Evolutionary conservation across 2,888 invertebrate species (phyloP).

Genomic region (Cosmorhoe ocellata): DNA sequence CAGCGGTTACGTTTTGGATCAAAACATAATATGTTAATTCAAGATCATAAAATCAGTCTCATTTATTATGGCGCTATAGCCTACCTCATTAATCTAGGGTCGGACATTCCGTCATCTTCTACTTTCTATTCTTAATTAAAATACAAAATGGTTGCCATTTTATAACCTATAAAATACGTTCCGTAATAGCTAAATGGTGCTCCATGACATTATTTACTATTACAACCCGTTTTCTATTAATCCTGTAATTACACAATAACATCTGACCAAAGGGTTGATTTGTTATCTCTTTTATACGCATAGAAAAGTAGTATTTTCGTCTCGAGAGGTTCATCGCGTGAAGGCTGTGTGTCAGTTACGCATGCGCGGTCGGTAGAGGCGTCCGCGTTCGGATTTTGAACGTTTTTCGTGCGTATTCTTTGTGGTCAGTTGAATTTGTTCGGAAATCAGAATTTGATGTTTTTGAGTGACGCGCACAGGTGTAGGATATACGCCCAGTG

Average conservation of each 20-base stretch:
- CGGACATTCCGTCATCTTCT: slow-evolving; percentile 33
- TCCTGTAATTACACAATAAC: slow-evolving; percentile 34
- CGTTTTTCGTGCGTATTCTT: slow-evolving; percentile 54
- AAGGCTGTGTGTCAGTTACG: slow-evolving; percentile 70
- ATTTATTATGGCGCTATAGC: slow-evolving; percentile 34
- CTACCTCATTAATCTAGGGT: slow-evolving; percentile 33
- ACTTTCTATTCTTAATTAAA: slow-evolving; percentile 42
- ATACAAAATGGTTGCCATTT: slow-evolving; percentile 33
- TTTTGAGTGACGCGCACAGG: slow-evolving; percentile 39
- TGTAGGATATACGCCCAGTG: slow-evolving; percentile 27
- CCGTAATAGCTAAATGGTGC: slow-evolving; percentile 38
- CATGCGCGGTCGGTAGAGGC: slow-evolving; percentile 63
- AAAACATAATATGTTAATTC: slow-evolving; percentile 30
- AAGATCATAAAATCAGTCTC: slow-evolving; percentile 30
- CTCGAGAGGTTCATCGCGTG: slow-evolving; percentile 51
- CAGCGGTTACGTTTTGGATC: slow-evolving; percentile 19
- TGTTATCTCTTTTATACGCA: slow-evolving; percentile 43
- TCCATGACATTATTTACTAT: slow-evolving; percentile 44
- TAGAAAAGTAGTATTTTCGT: slow-evolving; percentile 39
- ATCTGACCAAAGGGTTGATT: slow-evolving; percentile 55
- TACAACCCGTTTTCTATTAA: slow-evolving; percentile 52
- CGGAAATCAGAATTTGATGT: slow-evolving; percentile 34
- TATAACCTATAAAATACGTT: slow-evolving; percentile 45
- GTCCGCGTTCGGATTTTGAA: slow-evolving; percentile 60
- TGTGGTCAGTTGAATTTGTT: slow-evolving; percentile 38